These are phyloP conservation scores for Meiosimyza platycephala DNA, from an alignment of 2,888 invertebrate genomes.

Conservation along the genomic window DNA sequence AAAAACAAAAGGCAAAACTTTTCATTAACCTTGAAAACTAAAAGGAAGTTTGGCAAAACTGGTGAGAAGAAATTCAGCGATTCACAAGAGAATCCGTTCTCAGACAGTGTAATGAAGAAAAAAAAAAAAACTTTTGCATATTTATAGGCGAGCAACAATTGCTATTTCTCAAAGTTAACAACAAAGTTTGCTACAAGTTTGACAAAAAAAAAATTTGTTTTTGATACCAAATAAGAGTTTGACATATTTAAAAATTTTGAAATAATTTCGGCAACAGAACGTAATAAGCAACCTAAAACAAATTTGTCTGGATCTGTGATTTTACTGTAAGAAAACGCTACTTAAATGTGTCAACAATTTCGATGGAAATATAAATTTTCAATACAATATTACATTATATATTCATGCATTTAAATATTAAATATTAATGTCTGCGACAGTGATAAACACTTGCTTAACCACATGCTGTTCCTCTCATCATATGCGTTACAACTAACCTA, in stretches of 20 bases:
- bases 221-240: no score
- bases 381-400: no score
- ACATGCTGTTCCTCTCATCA: neutral
- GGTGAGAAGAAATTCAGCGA: neutral
- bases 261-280: no score
- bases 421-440: slow-evolving; percentile 16
- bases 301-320: no score
- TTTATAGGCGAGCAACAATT: slow-evolving; percentile 39
- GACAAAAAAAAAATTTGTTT: no score
- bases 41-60: neutral
- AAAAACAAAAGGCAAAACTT: slow-evolving; percentile 43
- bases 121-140: slow-evolving; percentile 37
- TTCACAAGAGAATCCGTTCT: no score
- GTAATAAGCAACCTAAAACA: no score
- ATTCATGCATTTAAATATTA: slow-evolving; percentile 1
- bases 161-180: neutral
- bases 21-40: slow-evolving; percentile 48
- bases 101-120: slow-evolving; percentile 3
- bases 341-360: no score
- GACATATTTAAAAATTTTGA: no score
- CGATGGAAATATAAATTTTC: no score
- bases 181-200: no score
- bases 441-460: slow-evolving; percentile 27
- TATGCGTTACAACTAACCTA: neutral
- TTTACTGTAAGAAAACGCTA: no score